These are phyloP conservation scores for Epizoanthus fatuus DNA, from an alignment of 92 coral and sea anemone genomes.

Conservation along the genomic window DNA sequence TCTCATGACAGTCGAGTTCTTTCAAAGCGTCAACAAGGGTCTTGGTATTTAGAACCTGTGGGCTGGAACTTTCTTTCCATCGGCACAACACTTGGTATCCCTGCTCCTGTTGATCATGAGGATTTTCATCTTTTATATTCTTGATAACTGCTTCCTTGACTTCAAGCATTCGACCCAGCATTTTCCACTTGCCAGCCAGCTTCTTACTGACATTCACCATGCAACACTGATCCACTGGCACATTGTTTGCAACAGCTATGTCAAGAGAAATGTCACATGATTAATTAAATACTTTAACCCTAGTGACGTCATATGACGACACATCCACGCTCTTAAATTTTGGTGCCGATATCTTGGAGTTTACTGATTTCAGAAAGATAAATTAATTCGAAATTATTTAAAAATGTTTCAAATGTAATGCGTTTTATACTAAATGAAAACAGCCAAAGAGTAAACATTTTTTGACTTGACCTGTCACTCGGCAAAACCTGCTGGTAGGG, in stretches of 20 bases:
- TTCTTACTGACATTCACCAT: slow-evolving; percentile 10
- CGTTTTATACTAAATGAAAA: too few species aligned
- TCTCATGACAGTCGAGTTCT: slow-evolving; percentile 17
- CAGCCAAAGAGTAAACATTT: too few species aligned
- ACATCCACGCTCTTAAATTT: too few species aligned
- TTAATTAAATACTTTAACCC: neutral
- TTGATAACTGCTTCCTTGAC: slow-evolving; percentile 12
- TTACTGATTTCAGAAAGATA: too few species aligned
- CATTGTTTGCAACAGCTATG: neutral
- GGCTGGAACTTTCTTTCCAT: slow-evolving; percentile 3
- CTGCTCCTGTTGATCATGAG: slow-evolving; percentile 3
- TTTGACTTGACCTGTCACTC: too few species aligned
- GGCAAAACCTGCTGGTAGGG: too few species aligned
- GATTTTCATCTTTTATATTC: slow-evolving; percentile 14
- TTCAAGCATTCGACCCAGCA: slow-evolving; percentile 10
- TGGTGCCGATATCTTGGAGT: too few species aligned
- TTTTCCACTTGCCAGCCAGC: slow-evolving; percentile 18
- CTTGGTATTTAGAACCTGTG: neutral
- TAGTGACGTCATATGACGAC: too few species aligned
- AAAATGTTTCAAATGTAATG: too few species aligned
- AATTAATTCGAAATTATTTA: too few species aligned
- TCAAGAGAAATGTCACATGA: neutral
- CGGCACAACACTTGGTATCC: slow-evolving; percentile 5
- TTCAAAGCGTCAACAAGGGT: slow-evolving; percentile 11
- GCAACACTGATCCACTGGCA: slow-evolving; percentile 26